phyloP scores from a whole-genome alignment of 2,888 invertebrate genomes.

The Tetragonula carbonaria region DNA sequence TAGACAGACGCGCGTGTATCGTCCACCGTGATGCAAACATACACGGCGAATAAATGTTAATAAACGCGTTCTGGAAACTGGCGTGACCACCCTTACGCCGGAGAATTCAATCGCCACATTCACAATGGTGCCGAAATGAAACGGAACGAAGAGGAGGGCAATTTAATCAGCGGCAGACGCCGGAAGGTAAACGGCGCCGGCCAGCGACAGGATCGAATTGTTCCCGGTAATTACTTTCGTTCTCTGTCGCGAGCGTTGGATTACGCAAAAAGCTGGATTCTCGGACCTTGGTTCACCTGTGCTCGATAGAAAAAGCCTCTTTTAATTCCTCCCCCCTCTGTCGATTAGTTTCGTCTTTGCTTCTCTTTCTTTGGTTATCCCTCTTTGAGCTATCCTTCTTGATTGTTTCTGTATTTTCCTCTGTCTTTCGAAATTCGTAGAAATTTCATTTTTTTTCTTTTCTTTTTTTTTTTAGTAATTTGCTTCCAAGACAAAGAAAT shows the following conservation, averaged over 20 bases:
- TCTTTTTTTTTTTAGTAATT: no score
- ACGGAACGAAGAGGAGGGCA: conserved; percentile 1
- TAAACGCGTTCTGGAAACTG: neutral
- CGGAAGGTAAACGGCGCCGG: conserved; percentile 23
- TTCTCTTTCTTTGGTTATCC: neutral
- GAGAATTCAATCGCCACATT: neutral
- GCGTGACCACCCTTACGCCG: no score
- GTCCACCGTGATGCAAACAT: neutral
- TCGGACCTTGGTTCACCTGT: neutral
- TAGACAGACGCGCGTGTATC: neutral
- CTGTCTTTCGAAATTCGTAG: no score
- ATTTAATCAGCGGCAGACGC: conserved; percentile 32
- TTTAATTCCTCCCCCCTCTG: no score
- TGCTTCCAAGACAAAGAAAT: no score
- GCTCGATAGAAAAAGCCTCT: neutral
- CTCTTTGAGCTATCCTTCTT: neutral
- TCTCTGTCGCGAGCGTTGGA: conserved; percentile 13
- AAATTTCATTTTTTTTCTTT: neutral
- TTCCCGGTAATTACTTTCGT: conserved; percentile 65
- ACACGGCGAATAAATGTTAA: neutral
- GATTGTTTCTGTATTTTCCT: neutral
- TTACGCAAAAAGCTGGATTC: conserved; percentile 6
- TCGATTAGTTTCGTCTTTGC: neutral
- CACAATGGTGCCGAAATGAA: neutral
- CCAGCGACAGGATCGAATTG: conserved; percentile 42